These are phyloP conservation scores for Ginglymostoma cirratum DNA, from an alignment of 2,113 vertebrate genomes.

Conservation along the genomic window DNA sequence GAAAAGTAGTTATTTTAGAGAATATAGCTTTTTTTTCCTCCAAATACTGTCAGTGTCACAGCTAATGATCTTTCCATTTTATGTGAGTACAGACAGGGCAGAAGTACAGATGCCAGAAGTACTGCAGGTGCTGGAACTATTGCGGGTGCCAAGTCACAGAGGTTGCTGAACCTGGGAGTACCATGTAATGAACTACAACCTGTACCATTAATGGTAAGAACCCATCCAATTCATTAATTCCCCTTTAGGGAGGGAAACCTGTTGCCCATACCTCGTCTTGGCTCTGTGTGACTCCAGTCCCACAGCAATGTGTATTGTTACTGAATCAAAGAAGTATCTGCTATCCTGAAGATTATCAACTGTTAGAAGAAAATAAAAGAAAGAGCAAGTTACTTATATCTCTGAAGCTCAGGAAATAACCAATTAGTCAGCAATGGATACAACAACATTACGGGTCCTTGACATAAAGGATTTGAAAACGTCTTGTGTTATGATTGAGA, in stretches of 20 bases:
- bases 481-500: conserved; percentile 18
- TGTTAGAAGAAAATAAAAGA: background rate
- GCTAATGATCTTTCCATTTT: too few relatives aligned
- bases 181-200: too few relatives aligned
- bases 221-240: background rate
- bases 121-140: too few relatives aligned
- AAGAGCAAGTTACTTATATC: background rate
- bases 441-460: conserved; percentile 9
- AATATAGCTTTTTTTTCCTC: too few relatives aligned
- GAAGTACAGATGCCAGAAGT: too few relatives aligned
- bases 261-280: background rate
- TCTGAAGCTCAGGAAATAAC: conserved; percentile 20
- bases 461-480: conserved; percentile 24
- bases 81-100: too few relatives aligned
- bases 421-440: background rate
- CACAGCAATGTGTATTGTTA: background rate
- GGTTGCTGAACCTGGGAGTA: too few relatives aligned
- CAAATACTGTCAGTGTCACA: too few relatives aligned
- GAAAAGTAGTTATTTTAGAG: too few relatives aligned
- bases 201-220: background rate
- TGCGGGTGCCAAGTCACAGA: too few relatives aligned
- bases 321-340: background rate
- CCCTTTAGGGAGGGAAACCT: background rate
- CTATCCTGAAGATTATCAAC: background rate
- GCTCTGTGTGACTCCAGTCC: background rate